A percentile compares a stretch with the other conserved stretches of the same genome.
Evolutionary conservation across 2,113 vertebrate species (phyloP).

Genomic region (Aspiorhynchus laticeps): DNA sequence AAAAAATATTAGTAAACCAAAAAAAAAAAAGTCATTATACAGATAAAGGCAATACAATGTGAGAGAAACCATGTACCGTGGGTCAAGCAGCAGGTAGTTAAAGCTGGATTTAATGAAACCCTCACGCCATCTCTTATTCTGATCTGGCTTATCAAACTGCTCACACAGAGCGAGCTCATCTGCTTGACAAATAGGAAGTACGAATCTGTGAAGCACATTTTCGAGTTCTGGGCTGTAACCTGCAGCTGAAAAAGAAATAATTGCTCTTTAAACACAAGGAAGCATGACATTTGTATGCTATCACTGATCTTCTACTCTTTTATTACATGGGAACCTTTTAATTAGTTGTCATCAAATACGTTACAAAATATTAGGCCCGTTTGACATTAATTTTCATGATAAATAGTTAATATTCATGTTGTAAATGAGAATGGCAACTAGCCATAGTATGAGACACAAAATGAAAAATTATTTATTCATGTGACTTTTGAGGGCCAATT

Average conservation of each 20-base stretch:
- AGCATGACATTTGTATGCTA: not conserved
- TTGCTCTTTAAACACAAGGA: not conserved
- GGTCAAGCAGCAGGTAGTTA: constrained; percentile 91
- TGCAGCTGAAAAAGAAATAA: not conserved
- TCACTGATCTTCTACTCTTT: not conserved
- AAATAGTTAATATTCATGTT: not conserved
- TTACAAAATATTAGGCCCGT: not conserved
- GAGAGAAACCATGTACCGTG: constrained; percentile 76
- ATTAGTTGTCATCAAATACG: no score
- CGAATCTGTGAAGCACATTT: constrained; percentile 70
- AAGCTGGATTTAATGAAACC: constrained; percentile 88
- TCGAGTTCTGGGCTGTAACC: constrained; percentile 81
- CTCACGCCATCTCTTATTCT: constrained; percentile 81
- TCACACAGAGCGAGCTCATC: constrained; percentile 78
- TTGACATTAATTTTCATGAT: not conserved
- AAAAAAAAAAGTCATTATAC: not conserved
- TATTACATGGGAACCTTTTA: no score
- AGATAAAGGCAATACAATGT: not conserved
- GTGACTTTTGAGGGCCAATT: not conserved
- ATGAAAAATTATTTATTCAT: no score
- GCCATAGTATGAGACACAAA: not conserved
- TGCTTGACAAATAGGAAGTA: constrained; percentile 73
- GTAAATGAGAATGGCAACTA: not conserved
- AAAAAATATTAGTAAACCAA: not conserved
- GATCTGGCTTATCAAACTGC: constrained; percentile 82